Percentiles rank a stretch among this genome's conserved stretches.
Evolutionary conservation across 2,113 vertebrate genomes (phyloP).

Genomic region (Dasyurus viverrinus): DNA sequence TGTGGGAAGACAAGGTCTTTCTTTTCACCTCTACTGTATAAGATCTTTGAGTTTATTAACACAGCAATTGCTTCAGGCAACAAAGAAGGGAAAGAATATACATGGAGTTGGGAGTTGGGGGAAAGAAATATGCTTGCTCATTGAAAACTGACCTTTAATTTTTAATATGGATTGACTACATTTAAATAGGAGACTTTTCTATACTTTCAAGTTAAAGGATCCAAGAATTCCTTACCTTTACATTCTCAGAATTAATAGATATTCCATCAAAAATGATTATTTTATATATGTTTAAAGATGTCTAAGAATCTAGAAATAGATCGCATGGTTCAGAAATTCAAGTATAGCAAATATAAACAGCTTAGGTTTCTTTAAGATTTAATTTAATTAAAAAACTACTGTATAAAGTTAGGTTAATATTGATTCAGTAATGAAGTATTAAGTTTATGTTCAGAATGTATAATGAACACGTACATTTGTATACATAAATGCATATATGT

Average conservation of each 20-base stretch:
- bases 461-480: background rate
- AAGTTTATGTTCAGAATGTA: background rate
- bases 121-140: background rate
- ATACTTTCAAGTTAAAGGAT: background rate
- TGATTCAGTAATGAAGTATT: background rate
- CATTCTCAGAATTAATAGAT: background rate
- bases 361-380: background rate
- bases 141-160: background rate
- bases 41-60: background rate
- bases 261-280: background rate
- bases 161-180: background rate
- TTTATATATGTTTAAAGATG: background rate
- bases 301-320: background rate
- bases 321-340: background rate
- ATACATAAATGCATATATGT: background rate
- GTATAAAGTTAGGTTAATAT: background rate
- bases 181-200: background rate
- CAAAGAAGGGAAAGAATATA: background rate
- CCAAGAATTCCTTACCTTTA: background rate
- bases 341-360: background rate
- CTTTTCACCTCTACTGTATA: background rate
- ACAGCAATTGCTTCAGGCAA: background rate
- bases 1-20: background rate
- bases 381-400: background rate
- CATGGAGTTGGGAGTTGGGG: background rate